Evolutionary conservation across 2,797 vertebrate genomes (phyloP).

Genomic region (Eidolon dupreanum): DNA sequence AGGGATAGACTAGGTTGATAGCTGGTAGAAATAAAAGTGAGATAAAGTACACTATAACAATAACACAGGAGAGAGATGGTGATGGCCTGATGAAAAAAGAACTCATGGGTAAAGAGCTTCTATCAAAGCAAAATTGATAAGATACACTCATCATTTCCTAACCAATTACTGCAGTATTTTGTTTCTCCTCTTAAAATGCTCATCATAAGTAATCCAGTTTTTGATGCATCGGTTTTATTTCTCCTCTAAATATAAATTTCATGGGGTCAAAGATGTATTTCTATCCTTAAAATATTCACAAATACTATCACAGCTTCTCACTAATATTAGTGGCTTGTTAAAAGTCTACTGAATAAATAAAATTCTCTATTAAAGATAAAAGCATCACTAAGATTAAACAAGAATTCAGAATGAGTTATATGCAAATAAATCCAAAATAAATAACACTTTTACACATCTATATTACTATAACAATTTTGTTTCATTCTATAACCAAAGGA

Average conservation of each 20-base stretch:
- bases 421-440: neutral
- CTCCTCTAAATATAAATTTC: neutral
- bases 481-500: neutral
- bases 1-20: neutral
- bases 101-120: neutral
- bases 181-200: neutral
- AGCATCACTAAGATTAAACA: neutral
- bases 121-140: neutral
- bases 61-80: neutral
- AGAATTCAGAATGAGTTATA: neutral
- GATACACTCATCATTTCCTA: neutral
- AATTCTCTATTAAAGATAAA: neutral
- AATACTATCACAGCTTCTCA: neutral
- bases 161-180: neutral
- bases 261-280: neutral
- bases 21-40: neutral
- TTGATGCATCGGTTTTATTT: neutral
- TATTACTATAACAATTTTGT: neutral
- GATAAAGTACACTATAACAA: neutral
- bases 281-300: neutral
- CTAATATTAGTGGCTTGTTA: neutral
- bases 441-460: neutral
- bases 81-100: neutral
- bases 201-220: neutral
- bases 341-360: neutral